Evolutionary conservation across 2,888 invertebrate genomes (phyloP), one percentile per base, ranked within the genome.

Genomic region (Cordilura impudica): DNA sequence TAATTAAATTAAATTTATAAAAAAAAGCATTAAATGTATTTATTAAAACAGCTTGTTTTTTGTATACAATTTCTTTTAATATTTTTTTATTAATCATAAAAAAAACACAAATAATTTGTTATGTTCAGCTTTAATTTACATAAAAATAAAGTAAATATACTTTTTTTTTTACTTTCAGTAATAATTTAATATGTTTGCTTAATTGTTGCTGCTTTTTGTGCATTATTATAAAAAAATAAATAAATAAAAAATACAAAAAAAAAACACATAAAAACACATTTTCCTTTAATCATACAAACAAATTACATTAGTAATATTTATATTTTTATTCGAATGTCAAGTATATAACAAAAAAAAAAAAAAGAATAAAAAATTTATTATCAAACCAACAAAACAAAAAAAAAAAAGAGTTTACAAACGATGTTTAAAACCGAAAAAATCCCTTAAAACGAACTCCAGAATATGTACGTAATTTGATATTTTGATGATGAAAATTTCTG

Each of bases 181-280:
- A 49, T 75, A 67, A 79, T 71, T 79, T 75, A 67, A 51, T 56
- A 39, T 69, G 74, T 85, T 83, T 82, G 87, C 88, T 88, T 88
- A 88, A 87, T 87, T 88, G 88, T 88, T 88, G 89, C 87, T 85
- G 89, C 88, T 89, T 88, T 88, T 86, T 87, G 86, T 88, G 86
- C 86, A 84, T 87, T 84, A 85, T 83, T 83, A 82, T 83, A 77
- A 79, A n/a, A 65, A 73, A 72, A 45, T 7, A 70, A 70, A 74
- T 81, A 82, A 70, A 61, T 56, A 53, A 45, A 56, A 12, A 39
- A 49, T 47, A 66, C 43, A 18, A 12, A 53, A 75, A 76, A 81
- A 82, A 56, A 67, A 63, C 10, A 61, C n/a, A 45, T 35, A 60
- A 72, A 69, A 81, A 31, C 71, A 49, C 74, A 74, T 75, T 73